Conservation (phyloP, 2,797 vertebrate genomes). For the Acanthis flammea region DNA sequence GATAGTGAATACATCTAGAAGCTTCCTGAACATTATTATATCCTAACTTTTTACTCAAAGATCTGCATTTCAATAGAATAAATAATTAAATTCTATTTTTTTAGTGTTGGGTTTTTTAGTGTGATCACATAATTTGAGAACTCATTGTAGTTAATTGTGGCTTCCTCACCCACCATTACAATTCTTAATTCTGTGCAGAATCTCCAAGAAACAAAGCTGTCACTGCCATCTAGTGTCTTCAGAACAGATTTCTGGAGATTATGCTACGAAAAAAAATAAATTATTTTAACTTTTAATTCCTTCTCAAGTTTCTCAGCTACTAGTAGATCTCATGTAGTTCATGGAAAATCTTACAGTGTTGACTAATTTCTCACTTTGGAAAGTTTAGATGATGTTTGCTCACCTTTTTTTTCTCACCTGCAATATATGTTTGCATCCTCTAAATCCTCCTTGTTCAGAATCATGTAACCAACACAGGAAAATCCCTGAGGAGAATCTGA, state of each 20-base stretch:
- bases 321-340: neutral
- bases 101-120: fast-evolving
- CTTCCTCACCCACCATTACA: fast-evolving
- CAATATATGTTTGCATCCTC: neutral
- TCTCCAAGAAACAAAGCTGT: neutral
- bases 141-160: neutral
- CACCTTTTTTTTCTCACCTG: neutral
- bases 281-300: neutral
- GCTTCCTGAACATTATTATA: neutral
- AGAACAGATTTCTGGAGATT: neutral
- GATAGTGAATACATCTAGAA: neutral
- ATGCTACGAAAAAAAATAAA: fast-evolving
- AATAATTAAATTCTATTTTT: neutral
- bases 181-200: neutral
- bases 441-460: neutral
- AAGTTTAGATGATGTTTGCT: neutral
- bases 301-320: neutral
- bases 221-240: slow-evolving; percentile 52
- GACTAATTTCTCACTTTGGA: neutral
- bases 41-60: neutral
- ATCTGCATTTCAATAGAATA: neutral
- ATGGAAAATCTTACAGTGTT: neutral
- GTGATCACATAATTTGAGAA: neutral
- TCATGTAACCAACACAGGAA: neutral
- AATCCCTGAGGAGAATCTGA: neutral